Base-by-base conservation (phyloP, 2,888 invertebrate species). In the Microplitis deprimator region DNA sequence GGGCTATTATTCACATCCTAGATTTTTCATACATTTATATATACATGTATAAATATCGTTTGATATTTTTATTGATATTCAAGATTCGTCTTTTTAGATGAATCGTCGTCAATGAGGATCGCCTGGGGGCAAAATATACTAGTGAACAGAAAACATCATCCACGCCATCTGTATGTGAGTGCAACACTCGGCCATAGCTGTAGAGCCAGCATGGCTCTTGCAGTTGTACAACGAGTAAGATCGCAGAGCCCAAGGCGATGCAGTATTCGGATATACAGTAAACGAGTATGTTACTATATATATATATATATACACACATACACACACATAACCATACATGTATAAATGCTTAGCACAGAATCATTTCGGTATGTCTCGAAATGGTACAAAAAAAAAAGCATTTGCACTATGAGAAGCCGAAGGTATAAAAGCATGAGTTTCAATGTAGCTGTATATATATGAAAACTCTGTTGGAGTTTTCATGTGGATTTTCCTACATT, bases 201-300 rank as follows among this genome's bases (percentile, higher is more conserved):
- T 50, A 13, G 50, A 50, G 50, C 50, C 13, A 13, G 13, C 13
- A 50, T 8, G 8, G 50, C 8, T 13, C 29, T 29, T 17, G 17
- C 17, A n/a, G 5, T 16, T 62, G 62, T 62, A 17, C 62, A 62
- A 62, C 62, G 29, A 65, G 20, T 73, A 73, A 62, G 10, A 68
- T 50, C 29, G 74, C 8, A 74, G 68, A 68, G 61, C 74, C 74
- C 40, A 68, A 67, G 74, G 74, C 74, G 68, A 59, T 74, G 74
- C 74, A 74, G 68, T 40, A 74, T 61, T 74, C 39, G 40, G 68
- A 16, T 16, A 17, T 62, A 62, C 62, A 16, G 8, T 50, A 50
- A 50, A 50, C 1, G 4, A 50, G 10, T 13, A 50, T 29, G 50
- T 13, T 50, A 10, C 50, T 50, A 50, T 50, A 8, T 50, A 50